These are phyloP conservation scores for Trilocha varians DNA, from an alignment of 2,888 invertebrate species.

Conservation along the genomic window DNA sequence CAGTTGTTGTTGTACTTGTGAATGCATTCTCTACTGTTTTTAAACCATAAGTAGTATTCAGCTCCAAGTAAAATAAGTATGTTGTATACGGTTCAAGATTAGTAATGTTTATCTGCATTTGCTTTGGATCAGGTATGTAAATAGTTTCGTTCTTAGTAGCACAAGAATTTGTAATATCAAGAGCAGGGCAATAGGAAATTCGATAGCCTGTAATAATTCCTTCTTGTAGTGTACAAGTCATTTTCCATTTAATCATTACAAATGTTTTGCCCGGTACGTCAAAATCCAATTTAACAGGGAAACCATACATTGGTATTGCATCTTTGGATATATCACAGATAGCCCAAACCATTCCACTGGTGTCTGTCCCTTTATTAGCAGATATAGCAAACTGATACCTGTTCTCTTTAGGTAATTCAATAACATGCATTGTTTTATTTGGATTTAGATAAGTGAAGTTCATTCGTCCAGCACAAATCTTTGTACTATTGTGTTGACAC, in stretches of 20 bases:
- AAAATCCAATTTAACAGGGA: constrained; percentile 46
- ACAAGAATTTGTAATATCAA: constrained; percentile 69
- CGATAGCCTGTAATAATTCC: constrained; percentile 82
- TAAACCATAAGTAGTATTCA: constrained; percentile 61
- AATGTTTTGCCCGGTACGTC: constrained; percentile 49
- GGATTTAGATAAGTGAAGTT: constrained; percentile 51
- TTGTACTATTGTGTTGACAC: constrained; percentile 71
- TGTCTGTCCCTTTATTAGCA: constrained; percentile 78
- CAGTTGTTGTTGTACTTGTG: constrained; percentile 78
- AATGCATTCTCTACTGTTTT: constrained; percentile 65
- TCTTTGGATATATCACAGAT: constrained; percentile 75
- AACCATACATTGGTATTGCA: constrained; percentile 70
- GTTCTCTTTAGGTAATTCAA: constrained; percentile 73
- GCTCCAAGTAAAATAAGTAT: constrained; percentile 80
- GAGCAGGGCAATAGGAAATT: constrained; percentile 81
- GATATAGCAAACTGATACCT: constrained; percentile 87
- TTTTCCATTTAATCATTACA: constrained; percentile 78
- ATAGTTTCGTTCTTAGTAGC: constrained; percentile 55
- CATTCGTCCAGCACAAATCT: constrained; percentile 71
- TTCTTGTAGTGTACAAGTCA: constrained; percentile 82
- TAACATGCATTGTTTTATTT: constrained; percentile 63
- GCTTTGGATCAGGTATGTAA: constrained; percentile 55
- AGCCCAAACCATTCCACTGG: constrained; percentile 91
- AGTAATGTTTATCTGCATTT: constrained; percentile 71
- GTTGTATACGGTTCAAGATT: constrained; percentile 82